These are phyloP conservation scores for Andrena flavipes DNA, from an alignment of 2,888 invertebrate genomes.

Conservation along the genomic window DNA sequence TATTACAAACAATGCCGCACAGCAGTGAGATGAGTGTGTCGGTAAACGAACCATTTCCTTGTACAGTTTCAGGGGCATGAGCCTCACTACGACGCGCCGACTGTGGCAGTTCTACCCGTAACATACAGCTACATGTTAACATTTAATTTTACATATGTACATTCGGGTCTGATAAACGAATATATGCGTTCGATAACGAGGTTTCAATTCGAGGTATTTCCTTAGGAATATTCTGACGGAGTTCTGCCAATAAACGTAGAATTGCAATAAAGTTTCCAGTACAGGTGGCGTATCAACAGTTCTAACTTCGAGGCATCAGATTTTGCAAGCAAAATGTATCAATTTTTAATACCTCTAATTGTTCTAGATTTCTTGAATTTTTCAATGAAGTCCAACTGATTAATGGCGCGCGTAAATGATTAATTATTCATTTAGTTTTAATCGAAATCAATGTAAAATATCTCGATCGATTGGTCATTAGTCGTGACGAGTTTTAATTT, in stretches of 20 bases:
- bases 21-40: conserved; percentile 83
- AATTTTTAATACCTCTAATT: background rate
- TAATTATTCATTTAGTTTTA: background rate
- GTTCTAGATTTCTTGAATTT: too few species aligned
- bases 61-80: conserved; percentile 77
- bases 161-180: conserved; percentile 70
- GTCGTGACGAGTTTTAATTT: background rate
- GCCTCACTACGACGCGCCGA: conserved; percentile 80
- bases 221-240: background rate
- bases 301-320: too few species aligned
- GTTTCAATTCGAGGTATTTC: background rate
- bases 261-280: too few species aligned
- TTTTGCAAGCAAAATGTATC: background rate
- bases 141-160: conserved; percentile 75
- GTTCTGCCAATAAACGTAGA: background rate
- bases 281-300: too few species aligned
- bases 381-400: too few species aligned
- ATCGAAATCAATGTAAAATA: conserved; percentile 11
- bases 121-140: conserved; percentile 81
- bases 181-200: background rate
- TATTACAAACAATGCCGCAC: conserved; percentile 84
- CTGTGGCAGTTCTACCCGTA: conserved; percentile 81
- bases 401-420: background rate
- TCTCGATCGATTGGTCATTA: conserved; percentile 1
- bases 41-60: conserved; percentile 82